These are phyloP conservation scores for Andinoacara biseriatus DNA, from an alignment of 2,113 vertebrate species.

Conservation along the genomic window DNA sequence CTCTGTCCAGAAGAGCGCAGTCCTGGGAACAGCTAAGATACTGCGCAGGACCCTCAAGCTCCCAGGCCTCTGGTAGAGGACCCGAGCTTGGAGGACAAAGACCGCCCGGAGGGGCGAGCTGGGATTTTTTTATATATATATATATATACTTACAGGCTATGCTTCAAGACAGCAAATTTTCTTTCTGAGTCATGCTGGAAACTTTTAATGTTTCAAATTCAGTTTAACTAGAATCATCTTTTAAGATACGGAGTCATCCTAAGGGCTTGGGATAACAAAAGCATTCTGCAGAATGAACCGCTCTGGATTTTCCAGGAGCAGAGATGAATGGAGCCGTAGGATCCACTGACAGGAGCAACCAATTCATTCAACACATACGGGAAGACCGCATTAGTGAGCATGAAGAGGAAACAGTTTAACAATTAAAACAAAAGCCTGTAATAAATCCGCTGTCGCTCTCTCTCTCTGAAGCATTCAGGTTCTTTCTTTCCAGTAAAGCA, in stretches of 20 bases:
- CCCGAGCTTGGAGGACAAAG: no score
- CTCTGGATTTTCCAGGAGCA: background rate
- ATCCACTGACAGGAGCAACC: slow-evolving; percentile 17
- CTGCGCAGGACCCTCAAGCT: no score
- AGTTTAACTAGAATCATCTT: background rate
- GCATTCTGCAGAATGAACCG: background rate
- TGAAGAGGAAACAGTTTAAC: background rate
- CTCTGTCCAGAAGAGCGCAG: no score
- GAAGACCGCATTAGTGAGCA: background rate
- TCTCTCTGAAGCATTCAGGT: background rate
- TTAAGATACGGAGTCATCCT: background rate
- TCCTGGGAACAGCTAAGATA: no score
- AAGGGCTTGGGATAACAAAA: background rate
- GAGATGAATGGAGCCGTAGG: background rate
- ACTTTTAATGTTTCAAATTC: no score
- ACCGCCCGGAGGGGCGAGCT: no score
- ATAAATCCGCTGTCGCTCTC: background rate
- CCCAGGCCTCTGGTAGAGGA: no score
- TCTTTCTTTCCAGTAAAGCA: background rate
- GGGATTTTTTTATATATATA: no score
- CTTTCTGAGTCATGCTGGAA: no score
- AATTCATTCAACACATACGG: background rate
- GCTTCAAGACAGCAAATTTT: no score
- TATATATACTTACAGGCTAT: no score
- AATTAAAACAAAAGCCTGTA: background rate